Percentiles rank a stretch among this genome's conserved stretches.
phyloP scores from a whole-genome alignment of 92 coral and sea anemone species.

The Virgularia gustaviana region DNA sequence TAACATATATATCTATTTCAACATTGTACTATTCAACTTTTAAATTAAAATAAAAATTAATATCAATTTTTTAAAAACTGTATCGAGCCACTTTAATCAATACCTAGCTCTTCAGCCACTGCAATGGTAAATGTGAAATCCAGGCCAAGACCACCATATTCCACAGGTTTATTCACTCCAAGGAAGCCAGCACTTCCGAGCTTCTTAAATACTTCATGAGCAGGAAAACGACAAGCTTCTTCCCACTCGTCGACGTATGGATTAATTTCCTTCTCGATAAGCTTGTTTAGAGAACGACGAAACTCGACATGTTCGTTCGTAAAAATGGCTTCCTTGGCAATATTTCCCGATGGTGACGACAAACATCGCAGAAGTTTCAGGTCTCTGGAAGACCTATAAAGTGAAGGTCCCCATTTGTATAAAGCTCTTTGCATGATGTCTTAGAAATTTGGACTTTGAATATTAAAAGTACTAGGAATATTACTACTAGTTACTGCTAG shows the following conservation, averaged over 20 bases:
- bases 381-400: background rate
- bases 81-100: too few relatives aligned
- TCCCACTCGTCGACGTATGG: slow-evolving; percentile 99
- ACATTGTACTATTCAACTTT: background rate
- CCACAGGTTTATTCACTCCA: slow-evolving; percentile 87
- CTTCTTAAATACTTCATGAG: slow-evolving; percentile 88
- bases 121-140: slow-evolving; percentile 94
- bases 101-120: slow-evolving; percentile 95
- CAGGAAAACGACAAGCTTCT: slow-evolving; percentile 76
- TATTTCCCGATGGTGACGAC: slow-evolving; percentile 73
- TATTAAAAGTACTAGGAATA: too few relatives aligned
- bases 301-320: slow-evolving; percentile 81
- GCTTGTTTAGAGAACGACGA: slow-evolving; percentile 70
- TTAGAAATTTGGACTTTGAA: too few relatives aligned
- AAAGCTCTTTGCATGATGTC: too few relatives aligned
- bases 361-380: slow-evolving; percentile 53
- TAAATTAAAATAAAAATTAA: background rate
- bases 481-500: too few relatives aligned
- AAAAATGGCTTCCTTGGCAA: slow-evolving; percentile 73
- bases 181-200: slow-evolving; percentile 89
- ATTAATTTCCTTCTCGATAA: slow-evolving; percentile 90
- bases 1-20: too few relatives aligned
- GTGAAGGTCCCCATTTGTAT: too few relatives aligned
- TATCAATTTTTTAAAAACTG: background rate
- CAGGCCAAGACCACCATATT: slow-evolving; percentile 91